phyloP scores from a whole-genome alignment of 2,113 vertebrate genomes.

The Girardinichthys multiradiatus region DNA sequence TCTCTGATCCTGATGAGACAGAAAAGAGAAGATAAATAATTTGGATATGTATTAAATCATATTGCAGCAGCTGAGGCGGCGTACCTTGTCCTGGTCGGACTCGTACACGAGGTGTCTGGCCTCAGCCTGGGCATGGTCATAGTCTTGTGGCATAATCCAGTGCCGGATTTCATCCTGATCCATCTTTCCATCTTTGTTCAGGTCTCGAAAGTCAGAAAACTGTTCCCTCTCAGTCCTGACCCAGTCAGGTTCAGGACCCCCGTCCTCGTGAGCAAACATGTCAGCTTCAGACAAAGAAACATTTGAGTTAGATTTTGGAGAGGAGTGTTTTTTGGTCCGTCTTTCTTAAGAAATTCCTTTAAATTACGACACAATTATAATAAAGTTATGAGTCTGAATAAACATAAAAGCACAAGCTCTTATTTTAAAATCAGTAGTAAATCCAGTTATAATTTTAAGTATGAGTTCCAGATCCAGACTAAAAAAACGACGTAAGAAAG shows the following conservation, averaged over 20 bases:
- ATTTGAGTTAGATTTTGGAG: not conserved
- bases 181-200: conserved; percentile 97
- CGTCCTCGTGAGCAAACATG: conserved; percentile 96
- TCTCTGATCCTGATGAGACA: conserved; percentile 85
- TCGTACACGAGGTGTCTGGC: conserved; percentile 95
- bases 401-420: not conserved
- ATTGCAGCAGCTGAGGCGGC: not conserved
- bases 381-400: not conserved
- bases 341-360: not conserved
- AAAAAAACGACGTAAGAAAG: too few species aligned
- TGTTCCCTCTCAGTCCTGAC: conserved; percentile 93
- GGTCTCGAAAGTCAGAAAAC: conserved; percentile 93
- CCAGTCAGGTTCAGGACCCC: conserved; percentile 94
- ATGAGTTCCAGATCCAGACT: too few species aligned
- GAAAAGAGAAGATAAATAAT: not conserved
- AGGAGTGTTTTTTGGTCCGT: not conserved
- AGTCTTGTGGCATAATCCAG: conserved; percentile 98
- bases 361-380: not conserved
- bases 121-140: conserved; percentile 95
- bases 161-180: conserved; percentile 94
- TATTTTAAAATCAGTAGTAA: not conserved
- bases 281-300: conserved; percentile 81
- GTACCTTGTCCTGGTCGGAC: conserved; percentile 93
- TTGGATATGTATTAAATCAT: not conserved
- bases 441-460: too few species aligned